A percentile compares a stretch with the other conserved stretches of the same genome.
These are phyloP conservation scores for Panagrolaimus sp. DNA, from an alignment of 1,140 invertebrate species.

Conservation along the genomic window DNA sequence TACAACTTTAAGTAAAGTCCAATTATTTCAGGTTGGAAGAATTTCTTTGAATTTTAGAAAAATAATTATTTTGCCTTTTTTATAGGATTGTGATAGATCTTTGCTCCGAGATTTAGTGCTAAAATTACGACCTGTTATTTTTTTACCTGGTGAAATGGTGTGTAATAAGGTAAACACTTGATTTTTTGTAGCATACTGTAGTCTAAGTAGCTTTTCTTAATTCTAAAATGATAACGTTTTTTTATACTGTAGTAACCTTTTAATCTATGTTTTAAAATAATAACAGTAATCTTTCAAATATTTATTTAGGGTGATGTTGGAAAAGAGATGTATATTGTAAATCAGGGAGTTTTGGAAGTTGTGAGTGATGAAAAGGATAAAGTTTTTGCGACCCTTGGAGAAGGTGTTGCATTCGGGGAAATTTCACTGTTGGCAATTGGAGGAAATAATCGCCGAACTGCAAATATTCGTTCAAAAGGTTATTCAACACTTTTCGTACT, in stretches of 20 bases:
- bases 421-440: conserved; percentile 80
- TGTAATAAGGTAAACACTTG: conserved; percentile 68
- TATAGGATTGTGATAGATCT: conserved; percentile 76
- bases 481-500: conserved; percentile 85
- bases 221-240: too few relatives aligned
- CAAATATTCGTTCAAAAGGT: conserved; percentile 82
- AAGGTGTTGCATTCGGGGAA: conserved; percentile 89
- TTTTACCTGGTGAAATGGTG: conserved; percentile 79
- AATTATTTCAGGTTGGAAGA: conserved; percentile 70
- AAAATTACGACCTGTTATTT: conserved; percentile 79
- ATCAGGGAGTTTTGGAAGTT: conserved; percentile 78
- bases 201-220: too few relatives aligned
- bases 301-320: conserved; percentile 84
- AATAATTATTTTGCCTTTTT: conserved; percentile 17
- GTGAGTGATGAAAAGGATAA: conserved; percentile 70
- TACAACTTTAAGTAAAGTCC: conserved; percentile 64
- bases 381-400: conserved; percentile 75
- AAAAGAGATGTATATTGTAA: conserved; percentile 91
- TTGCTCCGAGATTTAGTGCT: conserved; percentile 81
- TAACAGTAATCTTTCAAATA: too few relatives aligned
- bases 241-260: too few relatives aligned
- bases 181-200: too few relatives aligned
- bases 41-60: conserved; percentile 18
- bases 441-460: conserved; percentile 78
- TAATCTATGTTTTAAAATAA: too few relatives aligned